Percentiles rank a stretch among this genome's conserved stretches.
phyloP scores from a whole-genome alignment of 2,888 invertebrate species.

The Leucophenga montana region DNA sequence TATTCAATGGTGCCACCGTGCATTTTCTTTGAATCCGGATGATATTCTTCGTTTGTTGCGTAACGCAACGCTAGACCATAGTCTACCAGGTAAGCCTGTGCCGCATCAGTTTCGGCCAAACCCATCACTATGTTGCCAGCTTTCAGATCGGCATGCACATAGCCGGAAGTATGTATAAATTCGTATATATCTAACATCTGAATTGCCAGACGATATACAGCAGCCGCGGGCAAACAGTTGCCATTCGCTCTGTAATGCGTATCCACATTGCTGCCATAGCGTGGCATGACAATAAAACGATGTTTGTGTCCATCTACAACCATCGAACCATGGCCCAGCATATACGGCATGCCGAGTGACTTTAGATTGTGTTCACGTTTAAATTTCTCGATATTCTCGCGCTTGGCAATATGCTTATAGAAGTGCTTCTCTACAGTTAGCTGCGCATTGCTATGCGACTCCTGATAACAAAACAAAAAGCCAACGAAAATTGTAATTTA shows the following conservation, averaged over 20 bases:
- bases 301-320: constrained; percentile 83
- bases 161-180: constrained; percentile 91
- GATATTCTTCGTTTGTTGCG: constrained; percentile 85
- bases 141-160: constrained; percentile 97
- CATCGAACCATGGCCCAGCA: constrained; percentile 88
- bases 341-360: constrained; percentile 72
- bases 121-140: constrained; percentile 93
- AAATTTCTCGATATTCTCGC: constrained; percentile 60
- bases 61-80: constrained; percentile 90
- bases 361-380: constrained; percentile 48
- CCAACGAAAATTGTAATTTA: neutral
- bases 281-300: constrained; percentile 91
- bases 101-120: constrained; percentile 77
- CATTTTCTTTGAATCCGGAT: constrained; percentile 90
- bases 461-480: no score
- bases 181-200: constrained; percentile 92
- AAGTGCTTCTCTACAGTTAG: constrained; percentile 79
- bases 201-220: constrained; percentile 86
- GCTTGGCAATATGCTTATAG: constrained; percentile 84
- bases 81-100: constrained; percentile 91
- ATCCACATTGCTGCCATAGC: constrained; percentile 91
- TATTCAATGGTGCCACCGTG: constrained; percentile 99
- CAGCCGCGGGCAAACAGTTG: constrained; percentile 79
- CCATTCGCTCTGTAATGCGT: constrained; percentile 81
- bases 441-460: constrained; percentile 74